Evolutionary conservation across 2,888 invertebrate species (phyloP), one percentile per base, ranked within the genome.

Genomic region (Parnassius apollo): DNA sequence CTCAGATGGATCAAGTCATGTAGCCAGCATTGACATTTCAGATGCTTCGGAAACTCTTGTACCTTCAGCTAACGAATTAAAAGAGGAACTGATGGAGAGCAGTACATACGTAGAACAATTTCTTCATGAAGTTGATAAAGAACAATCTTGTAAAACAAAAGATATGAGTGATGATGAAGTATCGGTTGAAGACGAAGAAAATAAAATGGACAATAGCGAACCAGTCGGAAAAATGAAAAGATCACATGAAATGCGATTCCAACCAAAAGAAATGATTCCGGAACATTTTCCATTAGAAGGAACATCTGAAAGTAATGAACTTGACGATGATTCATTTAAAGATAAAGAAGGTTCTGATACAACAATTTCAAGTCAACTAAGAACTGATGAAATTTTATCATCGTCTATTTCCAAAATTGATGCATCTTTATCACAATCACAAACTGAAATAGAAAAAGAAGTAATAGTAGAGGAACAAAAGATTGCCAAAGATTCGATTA

Each of bases 1-100:
- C 77, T 98, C 97, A 2, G 96, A 97, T 83, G 96, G 96, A 69
- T 97, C 97, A 0, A 97, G 97, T 18, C 96, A 97, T 82, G 92
- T 98, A 63, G 97, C 96, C 1, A 97, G 97, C 77, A 94, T 97
- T 68, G 98, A 98, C 86, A 95, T 97, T 48, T 98, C 98, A 45
- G 98, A 98, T 83, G 93, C 96, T 42, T 98, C 98, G 1, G 98
- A 98, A 88, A 99, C 98, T 1, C 86, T 99, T 9, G 96, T 99
- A 10, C 97, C 98, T 12, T 98, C 98, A 2, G 95, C 96, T 9
- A 95, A 96, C 77, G 97, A 97, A 81, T 85, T 95, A 57, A 95
- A 95, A 77, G 94, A 95, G 72, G 95, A 96, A 72, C 93, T 96
- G 66, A 93, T 94, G 73, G 94, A 94, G 68, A 93, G 93, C 66